Conservation (phyloP, 2,113 vertebrate species). For the Anhinga rufa region DNA sequence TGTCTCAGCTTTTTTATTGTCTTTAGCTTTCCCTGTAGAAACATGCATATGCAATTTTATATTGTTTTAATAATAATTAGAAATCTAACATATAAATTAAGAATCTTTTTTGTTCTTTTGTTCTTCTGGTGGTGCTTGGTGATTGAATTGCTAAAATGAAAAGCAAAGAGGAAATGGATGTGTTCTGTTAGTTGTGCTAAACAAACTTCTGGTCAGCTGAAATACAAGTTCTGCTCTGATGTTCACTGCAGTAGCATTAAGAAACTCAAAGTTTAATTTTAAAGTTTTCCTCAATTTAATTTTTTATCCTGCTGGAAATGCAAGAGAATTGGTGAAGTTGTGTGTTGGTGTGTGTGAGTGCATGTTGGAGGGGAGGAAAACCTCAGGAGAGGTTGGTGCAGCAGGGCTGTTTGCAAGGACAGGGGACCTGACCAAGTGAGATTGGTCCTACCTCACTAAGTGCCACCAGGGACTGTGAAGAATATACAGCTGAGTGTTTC, state of each 20-base stretch:
- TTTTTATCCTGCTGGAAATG: neutral
- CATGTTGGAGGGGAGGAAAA: neutral
- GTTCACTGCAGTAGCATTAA: neutral
- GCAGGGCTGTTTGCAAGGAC: neutral
- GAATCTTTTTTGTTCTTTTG: neutral
- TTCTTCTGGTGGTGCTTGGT: neutral
- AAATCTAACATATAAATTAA: neutral
- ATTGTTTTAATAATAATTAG: neutral
- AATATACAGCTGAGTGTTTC: neutral
- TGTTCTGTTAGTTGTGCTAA: neutral
- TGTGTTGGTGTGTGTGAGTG: neutral
- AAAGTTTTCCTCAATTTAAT: neutral
- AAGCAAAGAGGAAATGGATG: neutral
- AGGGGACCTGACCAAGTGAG: neutral
- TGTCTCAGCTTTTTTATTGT: constrained; percentile 8
- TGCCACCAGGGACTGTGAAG: neutral
- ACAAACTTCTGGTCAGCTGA: neutral
- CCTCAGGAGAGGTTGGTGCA: neutral
- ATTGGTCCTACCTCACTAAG: neutral
- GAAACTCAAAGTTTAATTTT: neutral
- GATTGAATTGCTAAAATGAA: neutral
- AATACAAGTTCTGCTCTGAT: neutral
- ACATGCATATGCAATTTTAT: neutral
- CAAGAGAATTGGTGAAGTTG: neutral
- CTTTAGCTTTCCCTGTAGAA: neutral